These are phyloP conservation scores for Rutilus rutilus DNA, from an alignment of 2,113 vertebrate species.

Conservation along the genomic window DNA sequence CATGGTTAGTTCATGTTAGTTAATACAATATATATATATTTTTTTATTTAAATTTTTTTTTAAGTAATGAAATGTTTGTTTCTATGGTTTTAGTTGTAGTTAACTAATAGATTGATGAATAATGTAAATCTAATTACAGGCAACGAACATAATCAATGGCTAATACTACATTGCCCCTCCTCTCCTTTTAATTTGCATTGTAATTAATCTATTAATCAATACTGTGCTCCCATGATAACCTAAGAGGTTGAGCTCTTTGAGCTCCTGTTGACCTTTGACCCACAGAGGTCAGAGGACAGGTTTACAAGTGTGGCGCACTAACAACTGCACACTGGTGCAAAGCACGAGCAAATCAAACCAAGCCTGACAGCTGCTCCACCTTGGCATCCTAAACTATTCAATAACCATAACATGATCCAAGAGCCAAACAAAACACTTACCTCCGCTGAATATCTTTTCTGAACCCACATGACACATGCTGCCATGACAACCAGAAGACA, in stretches of 20 bases:
- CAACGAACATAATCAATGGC: neutral
- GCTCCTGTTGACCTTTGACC: constrained; percentile 2
- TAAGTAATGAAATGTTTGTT: too few species aligned
- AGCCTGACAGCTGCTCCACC: neutral
- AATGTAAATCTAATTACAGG: neutral
- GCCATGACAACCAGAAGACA: neutral
- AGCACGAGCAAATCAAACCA: neutral
- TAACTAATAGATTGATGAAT: neutral
- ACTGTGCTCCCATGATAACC: neutral
- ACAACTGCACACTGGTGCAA: neutral
- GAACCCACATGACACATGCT: neutral
- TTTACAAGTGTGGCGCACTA: neutral
- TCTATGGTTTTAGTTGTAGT: too few species aligned
- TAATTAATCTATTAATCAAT: neutral
- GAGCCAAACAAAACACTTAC: neutral
- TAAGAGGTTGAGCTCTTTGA: neutral
- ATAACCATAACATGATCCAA: neutral
- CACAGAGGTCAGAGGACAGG: neutral
- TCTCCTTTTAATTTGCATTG: neutral
- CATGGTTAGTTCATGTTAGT: too few species aligned
- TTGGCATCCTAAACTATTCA: neutral
- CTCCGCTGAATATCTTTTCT: neutral
- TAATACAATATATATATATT: too few species aligned
- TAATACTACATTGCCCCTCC: neutral
- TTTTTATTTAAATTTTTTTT: too few species aligned